Conservation (phyloP, 2,113 vertebrate genomes). For the Pelvicachromis taeniatus region DNA sequence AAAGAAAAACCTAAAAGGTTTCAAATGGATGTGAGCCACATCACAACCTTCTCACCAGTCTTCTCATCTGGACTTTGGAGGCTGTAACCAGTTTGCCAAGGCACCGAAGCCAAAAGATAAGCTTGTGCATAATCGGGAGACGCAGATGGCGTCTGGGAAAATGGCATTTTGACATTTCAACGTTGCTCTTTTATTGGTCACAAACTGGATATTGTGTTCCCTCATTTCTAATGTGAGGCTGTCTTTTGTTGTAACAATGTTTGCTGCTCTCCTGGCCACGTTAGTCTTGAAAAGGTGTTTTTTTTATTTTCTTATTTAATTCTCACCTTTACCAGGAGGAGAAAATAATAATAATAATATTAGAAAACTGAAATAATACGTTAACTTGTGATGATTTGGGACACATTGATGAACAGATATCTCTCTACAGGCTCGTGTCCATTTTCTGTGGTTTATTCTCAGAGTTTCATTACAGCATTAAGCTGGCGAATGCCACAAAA, state of each 20-base stretch:
- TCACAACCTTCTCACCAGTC: not conserved
- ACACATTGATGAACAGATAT: not conserved
- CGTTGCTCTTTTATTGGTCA: not conserved
- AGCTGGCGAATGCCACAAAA: constrained; percentile 25
- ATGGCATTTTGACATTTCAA: accelerated
- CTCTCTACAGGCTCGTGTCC: not conserved
- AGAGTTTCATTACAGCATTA: constrained; percentile 15
- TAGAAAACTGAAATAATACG: not conserved
- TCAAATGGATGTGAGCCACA: not conserved
- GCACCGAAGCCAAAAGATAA: not conserved
- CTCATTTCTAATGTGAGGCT: not conserved
- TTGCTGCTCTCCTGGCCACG: not conserved
- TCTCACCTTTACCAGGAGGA: not conserved
- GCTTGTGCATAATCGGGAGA: accelerated
- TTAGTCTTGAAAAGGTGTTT: not conserved
- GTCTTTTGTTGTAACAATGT: not conserved
- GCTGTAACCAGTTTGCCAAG: not conserved
- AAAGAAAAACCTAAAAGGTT: not conserved
- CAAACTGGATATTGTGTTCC: not conserved
- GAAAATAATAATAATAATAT: not conserved
- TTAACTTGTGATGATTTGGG: not conserved
- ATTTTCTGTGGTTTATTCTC: not conserved
- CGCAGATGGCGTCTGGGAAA: not conserved
- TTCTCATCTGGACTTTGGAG: not conserved
- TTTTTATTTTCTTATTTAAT: not conserved